These are phyloP conservation scores for Phalacrocorax pelagicus DNA, from an alignment of 2,113 vertebrate genomes.

Conservation along the genomic window DNA sequence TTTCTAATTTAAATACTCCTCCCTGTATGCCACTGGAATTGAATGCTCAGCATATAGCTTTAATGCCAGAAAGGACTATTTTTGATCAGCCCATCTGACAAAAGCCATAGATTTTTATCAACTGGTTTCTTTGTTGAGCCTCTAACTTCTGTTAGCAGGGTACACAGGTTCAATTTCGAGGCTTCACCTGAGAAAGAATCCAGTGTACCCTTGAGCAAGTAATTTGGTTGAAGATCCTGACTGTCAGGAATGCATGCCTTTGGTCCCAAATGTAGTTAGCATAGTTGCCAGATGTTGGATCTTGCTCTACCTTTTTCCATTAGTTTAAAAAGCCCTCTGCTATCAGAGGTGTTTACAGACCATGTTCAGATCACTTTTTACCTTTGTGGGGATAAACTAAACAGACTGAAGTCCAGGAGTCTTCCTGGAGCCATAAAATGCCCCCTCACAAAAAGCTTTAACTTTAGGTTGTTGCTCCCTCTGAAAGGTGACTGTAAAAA, in stretches of 20 bases:
- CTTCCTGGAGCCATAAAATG: background rate
- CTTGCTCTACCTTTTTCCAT: background rate
- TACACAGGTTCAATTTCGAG: slow-evolving; percentile 10
- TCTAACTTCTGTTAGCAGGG: background rate
- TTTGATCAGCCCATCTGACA: background rate
- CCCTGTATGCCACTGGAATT: background rate
- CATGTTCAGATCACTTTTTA: background rate
- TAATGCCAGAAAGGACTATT: slow-evolving; percentile 1
- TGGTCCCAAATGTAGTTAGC: background rate
- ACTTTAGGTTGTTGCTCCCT: background rate
- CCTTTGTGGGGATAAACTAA: slow-evolving; percentile 19
- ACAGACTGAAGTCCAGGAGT: background rate
- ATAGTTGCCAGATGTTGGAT: slow-evolving; percentile 8
- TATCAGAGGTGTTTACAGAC: slow-evolving; percentile 16
- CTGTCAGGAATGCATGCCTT: background rate
- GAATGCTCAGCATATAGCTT: background rate
- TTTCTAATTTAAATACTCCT: slow-evolving; percentile 4
- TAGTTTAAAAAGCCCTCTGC: slow-evolving; percentile 22
- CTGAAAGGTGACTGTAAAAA: slow-evolving; percentile 32
- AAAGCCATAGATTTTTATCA: slow-evolving; percentile 9
- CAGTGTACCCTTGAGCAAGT: background rate
- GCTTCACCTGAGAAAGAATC: slow-evolving; percentile 17
- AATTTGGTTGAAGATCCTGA: background rate
- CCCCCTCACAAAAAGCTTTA: background rate
- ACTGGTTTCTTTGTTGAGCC: background rate